These are phyloP conservation scores for Melanotus villosus DNA, from an alignment of 2,888 invertebrate species.

Conservation along the genomic window DNA sequence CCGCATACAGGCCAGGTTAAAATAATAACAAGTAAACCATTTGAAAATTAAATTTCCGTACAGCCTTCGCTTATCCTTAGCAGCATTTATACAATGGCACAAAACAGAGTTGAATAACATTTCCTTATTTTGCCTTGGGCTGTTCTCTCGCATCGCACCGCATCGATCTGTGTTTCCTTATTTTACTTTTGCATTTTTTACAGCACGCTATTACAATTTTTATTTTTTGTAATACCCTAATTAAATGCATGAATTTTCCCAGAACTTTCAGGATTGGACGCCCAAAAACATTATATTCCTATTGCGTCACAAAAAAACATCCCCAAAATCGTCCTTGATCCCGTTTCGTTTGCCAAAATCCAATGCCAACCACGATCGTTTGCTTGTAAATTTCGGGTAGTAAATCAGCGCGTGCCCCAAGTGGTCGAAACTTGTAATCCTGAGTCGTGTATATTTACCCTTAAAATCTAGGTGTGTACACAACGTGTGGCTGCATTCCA, in stretches of 20 bases:
- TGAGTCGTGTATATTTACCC: background rate
- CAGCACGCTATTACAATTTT: background rate
- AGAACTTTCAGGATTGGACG: no score
- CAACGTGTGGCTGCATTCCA: conserved; percentile 23
- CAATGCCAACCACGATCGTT: background rate
- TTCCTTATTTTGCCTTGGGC: conserved; percentile 15
- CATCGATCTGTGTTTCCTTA: background rate
- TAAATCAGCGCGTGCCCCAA: no score
- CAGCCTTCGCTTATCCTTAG: background rate
- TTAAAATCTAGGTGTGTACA: conserved; percentile 5
- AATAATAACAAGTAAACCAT: conserved; percentile 26
- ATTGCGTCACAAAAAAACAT: background rate
- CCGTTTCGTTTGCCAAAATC: background rate
- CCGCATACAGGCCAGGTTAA: conserved; percentile 13
- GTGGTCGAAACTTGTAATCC: background rate
- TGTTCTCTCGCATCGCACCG: background rate
- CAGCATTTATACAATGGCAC: background rate
- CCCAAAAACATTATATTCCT: no score
- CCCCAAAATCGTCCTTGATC: conserved; percentile 6
- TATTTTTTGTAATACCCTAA: no score
- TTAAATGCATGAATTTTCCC: no score
- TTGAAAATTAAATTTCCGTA: conserved; percentile 29
- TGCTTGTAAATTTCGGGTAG: no score
- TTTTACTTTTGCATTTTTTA: background rate
- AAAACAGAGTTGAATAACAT: background rate